These are phyloP conservation scores for Nanorana parkeri DNA, from an alignment of 2,113 vertebrate genomes.

Conservation along the genomic window DNA sequence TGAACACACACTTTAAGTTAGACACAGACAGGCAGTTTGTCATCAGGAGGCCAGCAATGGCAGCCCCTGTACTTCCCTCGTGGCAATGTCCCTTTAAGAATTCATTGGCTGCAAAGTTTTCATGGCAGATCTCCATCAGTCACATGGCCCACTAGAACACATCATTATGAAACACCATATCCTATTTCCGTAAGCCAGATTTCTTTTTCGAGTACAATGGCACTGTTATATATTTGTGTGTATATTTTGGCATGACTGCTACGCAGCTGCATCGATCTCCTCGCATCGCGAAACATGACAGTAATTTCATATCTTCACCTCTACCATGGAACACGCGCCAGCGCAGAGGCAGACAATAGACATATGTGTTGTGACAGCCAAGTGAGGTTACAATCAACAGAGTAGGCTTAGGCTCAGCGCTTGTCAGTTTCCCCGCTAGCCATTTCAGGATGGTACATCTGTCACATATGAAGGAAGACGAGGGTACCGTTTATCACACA, in stretches of 20 bases:
- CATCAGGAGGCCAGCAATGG: too few relatives aligned
- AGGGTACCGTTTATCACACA: too few relatives aligned
- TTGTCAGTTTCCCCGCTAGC: too few relatives aligned
- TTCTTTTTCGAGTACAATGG: not conserved
- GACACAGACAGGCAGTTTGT: too few relatives aligned
- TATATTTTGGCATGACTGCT: conserved; percentile 9
- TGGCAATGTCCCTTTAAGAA: too few relatives aligned
- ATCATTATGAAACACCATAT: conserved; percentile 24
- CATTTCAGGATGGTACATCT: not conserved
- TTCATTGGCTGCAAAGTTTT: not conserved
- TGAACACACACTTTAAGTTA: too few relatives aligned
- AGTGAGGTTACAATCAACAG: not conserved
- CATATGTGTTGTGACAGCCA: not conserved
- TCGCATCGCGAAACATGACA: conserved; percentile 16
- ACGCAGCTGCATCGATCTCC: conserved; percentile 16
- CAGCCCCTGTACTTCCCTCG: too few relatives aligned
- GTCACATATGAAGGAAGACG: not conserved
- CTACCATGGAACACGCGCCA: not conserved
- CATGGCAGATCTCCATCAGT: not conserved
- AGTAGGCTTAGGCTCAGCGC: not conserved
- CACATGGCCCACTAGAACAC: not conserved
- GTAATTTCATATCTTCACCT: conserved; percentile 3
- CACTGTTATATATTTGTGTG: conserved; percentile 14
- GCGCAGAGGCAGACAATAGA: not conserved
- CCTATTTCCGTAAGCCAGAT: conserved; percentile 17